phyloP scores from a whole-genome alignment of 2,888 invertebrate genomes.

The Crocallis elinguaria region DNA sequence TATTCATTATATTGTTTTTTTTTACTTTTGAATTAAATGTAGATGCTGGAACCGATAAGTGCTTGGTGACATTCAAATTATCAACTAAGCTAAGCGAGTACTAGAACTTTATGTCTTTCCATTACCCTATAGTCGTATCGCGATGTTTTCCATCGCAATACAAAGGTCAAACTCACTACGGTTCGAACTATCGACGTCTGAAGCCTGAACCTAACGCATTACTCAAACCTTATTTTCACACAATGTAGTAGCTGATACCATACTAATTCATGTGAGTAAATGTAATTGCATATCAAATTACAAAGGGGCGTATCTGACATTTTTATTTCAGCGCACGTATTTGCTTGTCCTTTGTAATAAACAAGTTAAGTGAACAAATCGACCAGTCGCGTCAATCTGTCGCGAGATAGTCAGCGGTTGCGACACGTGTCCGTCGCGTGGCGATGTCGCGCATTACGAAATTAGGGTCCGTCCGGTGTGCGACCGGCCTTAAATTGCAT shows the following conservation, averaged over 20 bases:
- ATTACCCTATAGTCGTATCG: no score
- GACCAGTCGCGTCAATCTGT: conserved; percentile 68
- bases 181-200: no score
- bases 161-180: no score
- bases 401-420: conserved; percentile 59
- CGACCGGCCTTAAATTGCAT: conserved; percentile 68
- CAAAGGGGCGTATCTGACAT: conserved; percentile 49
- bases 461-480: conserved; percentile 72
- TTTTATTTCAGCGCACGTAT: conserved; percentile 60
- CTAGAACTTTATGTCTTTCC: no score
- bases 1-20: no score
- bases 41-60: no score
- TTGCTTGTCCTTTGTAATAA: conserved; percentile 66
- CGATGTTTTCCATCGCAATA: no score
- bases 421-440: conserved; percentile 67
- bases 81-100: no score
- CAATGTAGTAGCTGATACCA: conserved; percentile 7
- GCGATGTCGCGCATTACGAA: conserved; percentile 73
- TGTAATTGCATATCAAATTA: conserved; percentile 52
- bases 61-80: no score
- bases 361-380: conserved; percentile 80
- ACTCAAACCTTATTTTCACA: not conserved
- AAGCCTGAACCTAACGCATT: no score
- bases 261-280: conserved; percentile 25
- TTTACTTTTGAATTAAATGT: no score